These are phyloP conservation scores for Timandra comae DNA, from an alignment of 2,888 invertebrate species.

Conservation along the genomic window DNA sequence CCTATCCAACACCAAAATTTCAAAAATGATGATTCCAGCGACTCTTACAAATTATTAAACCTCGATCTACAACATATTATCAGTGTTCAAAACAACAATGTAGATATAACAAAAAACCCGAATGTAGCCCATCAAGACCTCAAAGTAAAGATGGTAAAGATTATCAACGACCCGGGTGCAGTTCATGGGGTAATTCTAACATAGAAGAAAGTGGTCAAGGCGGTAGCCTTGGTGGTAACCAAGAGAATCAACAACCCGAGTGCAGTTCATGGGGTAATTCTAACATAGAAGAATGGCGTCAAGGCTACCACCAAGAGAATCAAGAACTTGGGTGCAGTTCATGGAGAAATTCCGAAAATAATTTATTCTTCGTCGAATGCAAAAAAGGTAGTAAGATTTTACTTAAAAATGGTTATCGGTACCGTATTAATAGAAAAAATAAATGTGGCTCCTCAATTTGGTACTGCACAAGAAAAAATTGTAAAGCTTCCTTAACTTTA, in stretches of 20 bases:
- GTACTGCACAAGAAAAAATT: too few relatives aligned
- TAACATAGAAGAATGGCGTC: conserved; percentile 7
- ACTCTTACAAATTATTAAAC: conserved; percentile 6
- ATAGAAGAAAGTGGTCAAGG: conserved; percentile 6
- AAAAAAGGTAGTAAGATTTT: too few relatives aligned
- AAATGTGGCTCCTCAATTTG: too few relatives aligned
- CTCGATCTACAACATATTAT: conserved; percentile 5
- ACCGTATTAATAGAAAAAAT: too few relatives aligned
- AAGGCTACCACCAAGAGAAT: conserved; percentile 2
- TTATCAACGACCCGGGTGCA: conserved; percentile 10
- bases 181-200: conserved; percentile 9
- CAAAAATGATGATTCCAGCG: conserved; percentile 7
- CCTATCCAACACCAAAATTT: conserved; percentile 6
- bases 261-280: conserved; percentile 10
- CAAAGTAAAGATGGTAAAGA: conserved; percentile 5
- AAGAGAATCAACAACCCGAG: conserved; percentile 3
- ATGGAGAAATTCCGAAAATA: too few relatives aligned
- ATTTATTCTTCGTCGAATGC: too few relatives aligned
- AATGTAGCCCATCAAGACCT: conserved; percentile 8
- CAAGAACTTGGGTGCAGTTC: conserved; percentile 1
- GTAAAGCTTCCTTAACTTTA: too few relatives aligned
- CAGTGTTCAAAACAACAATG: too few relatives aligned
- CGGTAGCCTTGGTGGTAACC: too few relatives aligned
- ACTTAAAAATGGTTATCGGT: too few relatives aligned
- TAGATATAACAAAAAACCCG: not conserved